Evolutionary conservation across 1,140 invertebrate genomes (phyloP), one percentile per base, ranked within the genome.

Genomic region (Chionoecetes opilio): DNA sequence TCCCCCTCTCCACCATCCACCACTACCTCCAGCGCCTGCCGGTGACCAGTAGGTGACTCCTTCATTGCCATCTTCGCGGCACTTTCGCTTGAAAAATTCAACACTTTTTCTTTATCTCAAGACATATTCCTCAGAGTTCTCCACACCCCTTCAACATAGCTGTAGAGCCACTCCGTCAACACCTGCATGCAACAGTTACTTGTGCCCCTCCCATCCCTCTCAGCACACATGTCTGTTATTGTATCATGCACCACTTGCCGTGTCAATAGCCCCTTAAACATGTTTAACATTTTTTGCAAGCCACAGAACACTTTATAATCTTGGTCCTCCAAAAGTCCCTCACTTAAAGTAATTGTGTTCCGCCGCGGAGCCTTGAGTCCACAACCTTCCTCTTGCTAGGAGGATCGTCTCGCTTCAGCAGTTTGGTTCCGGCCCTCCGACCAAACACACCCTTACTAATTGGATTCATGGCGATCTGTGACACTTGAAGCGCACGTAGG

Each of bases 1-100:
- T 82, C 87, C 93, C 93, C 32, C 87, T 94, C 93, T 94, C 93
- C 93, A 94, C 93, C 88, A 94, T 89, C 93, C 93, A 94, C 93
- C 87, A 94, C 87, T 63, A 89, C 86, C 93, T 82, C 46, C 93
- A 94, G 46, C 93, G 82, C 88, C 87, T 94, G n/a, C 88, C 93
- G 82, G 46, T 82, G 32, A 53, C 82, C 91, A 92, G 91, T 92
- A 92, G 75, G 91, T 92, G 63, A 17, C 63, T 38, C 87, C 41
- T 38, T 89, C 87, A 46, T 46, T 41, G 41, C 37, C 87, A 38
- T 38, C 34, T 89, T 38, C 41, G 29, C 6, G 35, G 8, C n/a
- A 38, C n/a, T 75, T 75, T 75, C n/a, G 63, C 63, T 75, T 75
- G 63, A n/a, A 17, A 75, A 75, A 26, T 75, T 75, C 63, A 75